Base-by-base conservation (phyloP, 2,888 invertebrate genomes). In the Cerceris ruficornis region DNA sequence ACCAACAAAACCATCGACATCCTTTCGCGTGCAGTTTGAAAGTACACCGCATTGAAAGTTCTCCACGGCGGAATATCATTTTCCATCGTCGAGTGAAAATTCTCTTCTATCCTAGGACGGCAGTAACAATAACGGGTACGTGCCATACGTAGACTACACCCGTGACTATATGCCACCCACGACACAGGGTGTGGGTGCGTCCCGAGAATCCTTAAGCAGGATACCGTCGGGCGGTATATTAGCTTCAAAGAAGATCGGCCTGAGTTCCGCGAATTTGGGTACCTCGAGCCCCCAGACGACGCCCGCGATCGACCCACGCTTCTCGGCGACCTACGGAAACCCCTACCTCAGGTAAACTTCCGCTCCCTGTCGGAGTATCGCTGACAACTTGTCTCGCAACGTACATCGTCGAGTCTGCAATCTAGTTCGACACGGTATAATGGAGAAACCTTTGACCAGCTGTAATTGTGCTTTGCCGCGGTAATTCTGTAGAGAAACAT, bases 81-180 rank as follows among this genome's bases (percentile, higher is more conserved):
- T 28, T 28, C 28, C 28, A 28, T 28, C 28, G 2, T 28, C 28
- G 28, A 28, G 28, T 28, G 28, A 28, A 28, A 28, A 28, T 28
- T 28, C 28, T 28, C 28, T 42, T 62, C 14, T 57, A 64, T 84
- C 79, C 50, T 92, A 96, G 96, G 96, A 96, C 77, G 96, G 96
- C 70, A 96, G 96, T 88, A 96, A 96, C 92, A 96, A 95, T 92
- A 97, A 97, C 89, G 97, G 97, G 41, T 97, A 97, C 92, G 96
- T 97, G 78, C 97, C 97, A 0, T 98, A 97, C 92, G 97, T 97
- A 60, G 98, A 98, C 92, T 98, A 97, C 91, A 95, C 96, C 7
- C 95, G 97, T 46, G 98, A 98, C 92, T 98, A 98, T 92, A 97
- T 96, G 88, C 98, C 98, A 2, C 97, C 97, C 6, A 95, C 95